Evolutionary conservation across 2,113 vertebrate genomes (phyloP), one percentile per base, ranked within the genome.

Genomic region (Egretta garzetta): DNA sequence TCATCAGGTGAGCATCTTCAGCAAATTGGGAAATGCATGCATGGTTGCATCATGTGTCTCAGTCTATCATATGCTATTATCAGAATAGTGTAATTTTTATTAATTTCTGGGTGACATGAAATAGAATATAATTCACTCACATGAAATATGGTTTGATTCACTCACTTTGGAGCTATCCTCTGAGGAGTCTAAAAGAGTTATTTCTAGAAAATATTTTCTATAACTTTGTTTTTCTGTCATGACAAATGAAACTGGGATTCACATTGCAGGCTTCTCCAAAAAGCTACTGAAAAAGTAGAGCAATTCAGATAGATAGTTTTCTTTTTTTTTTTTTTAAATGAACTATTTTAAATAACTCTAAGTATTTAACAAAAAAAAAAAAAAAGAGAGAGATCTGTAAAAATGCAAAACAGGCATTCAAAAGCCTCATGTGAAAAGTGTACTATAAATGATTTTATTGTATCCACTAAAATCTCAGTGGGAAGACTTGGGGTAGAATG

Each of bases 1-100:
- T 98, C 22, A 98, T 98, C 95, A 98, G 98, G 98, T 98, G 49
- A 98, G 97, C 49, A 74, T 23, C 49, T 41, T 27, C 55, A 56
- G 39, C 75, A 87, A 84, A 49, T 26, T 37, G 55, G 49, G 19
- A 91, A 84, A 67, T 62, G 16, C 55, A 22, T 18, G 39, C 15
- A 18, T 58, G 50, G 13, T 30, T 70, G 33, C 49, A 55, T 39
- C 49, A 59, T 1, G 3, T 53, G 47, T 80, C 35, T 68, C 35
- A 39, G 17, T 43, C 53, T 73, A 14, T 53, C 1, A 0, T 68
- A 32, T 60, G 26, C 32, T 43, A 5, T 41, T 33, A 47, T 53
- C n/a, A 35, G 35, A 76, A 47, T 8, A 93, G 12, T 1, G 1
- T 60, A 37, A 82, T 52, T 94, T 89, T 49, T 30, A 8, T 75